Conservation (phyloP, 2,797 vertebrate genomes). For the Enteromius viviparus region DNA sequence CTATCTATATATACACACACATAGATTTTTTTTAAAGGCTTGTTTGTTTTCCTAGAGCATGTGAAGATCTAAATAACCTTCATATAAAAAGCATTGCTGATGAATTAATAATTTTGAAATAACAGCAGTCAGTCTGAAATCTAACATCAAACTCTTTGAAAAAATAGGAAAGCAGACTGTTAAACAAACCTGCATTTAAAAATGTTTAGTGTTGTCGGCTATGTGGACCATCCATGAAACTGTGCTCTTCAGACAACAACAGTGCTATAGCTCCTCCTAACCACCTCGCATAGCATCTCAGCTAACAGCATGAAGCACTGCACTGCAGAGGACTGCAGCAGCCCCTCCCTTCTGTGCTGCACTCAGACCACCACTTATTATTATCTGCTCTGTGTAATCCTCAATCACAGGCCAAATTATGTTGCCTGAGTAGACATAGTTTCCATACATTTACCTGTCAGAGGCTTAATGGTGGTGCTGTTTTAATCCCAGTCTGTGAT, state of each 20-base stretch:
- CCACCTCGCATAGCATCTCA: background rate
- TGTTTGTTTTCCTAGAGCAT: background rate
- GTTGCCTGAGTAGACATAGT: background rate
- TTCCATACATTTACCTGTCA: conserved; percentile 16
- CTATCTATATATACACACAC: too few relatives aligned
- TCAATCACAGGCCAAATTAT: background rate
- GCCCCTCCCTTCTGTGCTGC: conserved; percentile 5
- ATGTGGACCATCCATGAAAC: conserved; percentile 11
- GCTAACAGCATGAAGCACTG: conserved; percentile 5
- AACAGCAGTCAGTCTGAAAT: background rate
- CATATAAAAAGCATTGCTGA: background rate
- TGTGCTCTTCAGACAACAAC: background rate
- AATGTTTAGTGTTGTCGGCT: conserved; percentile 19
- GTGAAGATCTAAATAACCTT: background rate
- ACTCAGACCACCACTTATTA: conserved; percentile 8
- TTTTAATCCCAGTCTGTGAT: conserved; percentile 22
- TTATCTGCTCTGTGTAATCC: background rate
- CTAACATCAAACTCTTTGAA: background rate
- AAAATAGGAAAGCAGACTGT: background rate
- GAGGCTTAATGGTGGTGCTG: background rate
- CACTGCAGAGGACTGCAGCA: conserved; percentile 52
- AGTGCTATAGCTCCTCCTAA: conserved; percentile 26
- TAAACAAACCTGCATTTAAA: conserved; percentile 45
- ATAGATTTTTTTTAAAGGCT: too few relatives aligned
- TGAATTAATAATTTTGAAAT: conserved; percentile 7